These are phyloP conservation scores for Columba livia DNA, from an alignment of 2,113 vertebrate species.

Conservation along the genomic window DNA sequence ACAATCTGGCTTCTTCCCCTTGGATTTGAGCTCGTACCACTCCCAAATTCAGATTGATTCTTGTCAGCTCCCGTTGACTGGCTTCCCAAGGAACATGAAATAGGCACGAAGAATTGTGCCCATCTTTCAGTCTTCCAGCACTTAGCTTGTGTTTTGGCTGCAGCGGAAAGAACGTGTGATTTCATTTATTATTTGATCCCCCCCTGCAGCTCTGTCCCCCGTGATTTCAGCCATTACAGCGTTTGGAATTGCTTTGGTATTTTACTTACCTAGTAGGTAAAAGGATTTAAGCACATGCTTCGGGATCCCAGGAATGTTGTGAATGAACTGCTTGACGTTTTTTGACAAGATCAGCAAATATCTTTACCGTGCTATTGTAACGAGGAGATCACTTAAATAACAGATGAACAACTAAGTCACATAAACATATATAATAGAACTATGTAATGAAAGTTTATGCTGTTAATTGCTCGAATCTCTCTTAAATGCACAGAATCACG, in stretches of 20 bases:
- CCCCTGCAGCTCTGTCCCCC: accelerated
- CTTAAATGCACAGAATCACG: conserved; percentile 71
- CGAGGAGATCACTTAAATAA: conserved; percentile 69
- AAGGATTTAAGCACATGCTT: background rate
- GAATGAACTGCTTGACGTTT: conserved; percentile 26
- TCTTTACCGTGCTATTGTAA: conserved; percentile 47
- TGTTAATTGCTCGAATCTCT: conserved; percentile 70
- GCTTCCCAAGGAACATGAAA: background rate
- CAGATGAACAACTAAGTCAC: conserved; percentile 59
- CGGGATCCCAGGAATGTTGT: conserved; percentile 14
- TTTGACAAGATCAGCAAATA: conserved; percentile 67
- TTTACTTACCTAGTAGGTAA: conserved; percentile 26
- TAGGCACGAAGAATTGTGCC: background rate
- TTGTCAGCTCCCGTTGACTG: background rate
- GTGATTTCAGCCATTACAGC: background rate
- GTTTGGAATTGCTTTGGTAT: background rate
- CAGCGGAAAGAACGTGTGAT: accelerated
- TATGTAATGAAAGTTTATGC: conserved; percentile 70
- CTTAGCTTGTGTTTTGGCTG: background rate
- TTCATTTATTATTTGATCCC: background rate
- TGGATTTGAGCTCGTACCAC: background rate
- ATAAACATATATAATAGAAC: conserved; percentile 62
- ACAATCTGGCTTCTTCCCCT: background rate
- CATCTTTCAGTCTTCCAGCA: background rate
- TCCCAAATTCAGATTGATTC: background rate